Evolutionary conservation across 2,888 invertebrate genomes (phyloP).

Genomic region (Trachelus troglodyta): DNA sequence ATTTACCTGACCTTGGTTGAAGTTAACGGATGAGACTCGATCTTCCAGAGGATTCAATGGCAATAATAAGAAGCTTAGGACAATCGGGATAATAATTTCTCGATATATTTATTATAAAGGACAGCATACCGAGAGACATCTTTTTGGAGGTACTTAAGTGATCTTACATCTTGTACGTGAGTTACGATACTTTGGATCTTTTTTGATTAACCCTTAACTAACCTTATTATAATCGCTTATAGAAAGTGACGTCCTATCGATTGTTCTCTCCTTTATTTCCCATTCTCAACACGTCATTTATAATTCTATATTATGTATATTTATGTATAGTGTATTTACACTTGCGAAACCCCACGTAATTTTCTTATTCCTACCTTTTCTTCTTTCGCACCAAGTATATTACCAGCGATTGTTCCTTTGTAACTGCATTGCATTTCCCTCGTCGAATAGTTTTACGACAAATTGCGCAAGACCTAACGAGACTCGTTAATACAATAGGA

Average conservation of each 20-base stretch:
- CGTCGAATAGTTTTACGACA: background rate
- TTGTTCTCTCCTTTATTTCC: background rate
- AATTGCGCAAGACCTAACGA: conserved; percentile 10
- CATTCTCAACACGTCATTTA: background rate
- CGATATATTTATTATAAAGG: conserved; percentile 51
- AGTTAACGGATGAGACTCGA: too few relatives aligned
- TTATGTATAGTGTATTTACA: background rate
- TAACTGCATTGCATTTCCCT: conserved; percentile 4
- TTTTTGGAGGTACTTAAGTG: conserved; percentile 44
- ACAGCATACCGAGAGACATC: conserved; percentile 49
- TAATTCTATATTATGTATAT: background rate
- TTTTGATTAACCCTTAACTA: background rate
- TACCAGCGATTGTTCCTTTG: background rate
- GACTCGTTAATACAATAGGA: background rate
- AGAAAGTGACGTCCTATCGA: background rate
- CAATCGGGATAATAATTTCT: conserved; percentile 4
- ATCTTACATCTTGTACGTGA: conserved; percentile 41
- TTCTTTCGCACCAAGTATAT: background rate
- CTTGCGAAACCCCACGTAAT: background rate
- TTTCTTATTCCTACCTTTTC: background rate
- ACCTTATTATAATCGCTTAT: background rate
- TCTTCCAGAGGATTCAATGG: too few relatives aligned
- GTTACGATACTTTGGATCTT: conserved; percentile 26
- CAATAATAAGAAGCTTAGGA: background rate
- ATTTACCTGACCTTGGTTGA: too few relatives aligned